phyloP scores from a whole-genome alignment of 2,113 vertebrate species.

The Platichthys stellatus region DNA sequence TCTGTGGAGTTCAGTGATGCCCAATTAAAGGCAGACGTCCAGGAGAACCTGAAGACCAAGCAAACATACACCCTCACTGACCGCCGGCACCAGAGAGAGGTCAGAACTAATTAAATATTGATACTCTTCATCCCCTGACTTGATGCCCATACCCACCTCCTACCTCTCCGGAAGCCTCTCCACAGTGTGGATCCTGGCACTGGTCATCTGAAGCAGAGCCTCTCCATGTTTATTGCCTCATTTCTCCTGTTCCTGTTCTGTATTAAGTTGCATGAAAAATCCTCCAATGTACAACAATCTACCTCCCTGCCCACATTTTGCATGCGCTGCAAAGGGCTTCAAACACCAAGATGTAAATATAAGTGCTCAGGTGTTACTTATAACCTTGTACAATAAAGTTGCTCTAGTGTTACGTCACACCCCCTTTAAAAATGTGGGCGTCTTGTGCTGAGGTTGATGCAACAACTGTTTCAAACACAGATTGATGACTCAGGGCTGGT shows the following conservation, averaged over 20 bases:
- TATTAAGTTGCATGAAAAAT: neutral
- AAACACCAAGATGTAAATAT: neutral
- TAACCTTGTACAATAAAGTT: neutral
- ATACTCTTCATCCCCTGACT: neutral
- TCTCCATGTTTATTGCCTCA: neutral
- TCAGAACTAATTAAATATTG: constrained; percentile 49
- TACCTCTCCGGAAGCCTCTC: neutral
- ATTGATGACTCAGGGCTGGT: constrained; percentile 48
- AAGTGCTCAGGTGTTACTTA: neutral
- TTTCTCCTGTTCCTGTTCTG: neutral
- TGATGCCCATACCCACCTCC: constrained; percentile 1
- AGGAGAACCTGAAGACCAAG: neutral
- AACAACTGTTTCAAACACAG: constrained; percentile 46
- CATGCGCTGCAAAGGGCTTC: neutral
- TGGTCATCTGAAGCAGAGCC: neutral
- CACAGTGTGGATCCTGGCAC: neutral
- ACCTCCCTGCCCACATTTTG: neutral
- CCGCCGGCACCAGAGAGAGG: constrained; percentile 9
- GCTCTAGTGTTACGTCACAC: neutral
- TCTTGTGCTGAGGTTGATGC: constrained; percentile 5
- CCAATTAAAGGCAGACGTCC: constrained; percentile 20
- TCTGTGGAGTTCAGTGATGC: neutral
- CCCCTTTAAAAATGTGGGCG: neutral
- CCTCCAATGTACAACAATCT: neutral
- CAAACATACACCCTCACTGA: neutral